Conservation (phyloP, 2,888 invertebrate genomes). For the Netelia melanura region DNA sequence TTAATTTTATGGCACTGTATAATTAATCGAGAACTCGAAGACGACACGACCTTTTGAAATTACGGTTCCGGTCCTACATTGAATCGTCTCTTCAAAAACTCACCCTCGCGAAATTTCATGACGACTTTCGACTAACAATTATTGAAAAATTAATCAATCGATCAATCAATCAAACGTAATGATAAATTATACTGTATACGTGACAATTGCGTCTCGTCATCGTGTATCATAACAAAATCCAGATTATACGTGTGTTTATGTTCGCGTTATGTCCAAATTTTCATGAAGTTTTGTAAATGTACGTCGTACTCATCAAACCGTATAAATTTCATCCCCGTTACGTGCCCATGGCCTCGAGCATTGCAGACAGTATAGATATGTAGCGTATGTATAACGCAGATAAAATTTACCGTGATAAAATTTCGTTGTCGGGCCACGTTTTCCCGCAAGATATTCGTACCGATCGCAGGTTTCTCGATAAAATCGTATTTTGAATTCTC, state of each 20-base stretch:
- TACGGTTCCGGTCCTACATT: not conserved
- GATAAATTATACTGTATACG: no score
- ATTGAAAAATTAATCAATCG: no score
- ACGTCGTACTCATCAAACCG: constrained; percentile 4
- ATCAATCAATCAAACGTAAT: no score
- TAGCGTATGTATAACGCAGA: not conserved
- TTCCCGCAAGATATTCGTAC: constrained; percentile 4
- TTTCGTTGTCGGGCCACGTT: constrained; percentile 12
- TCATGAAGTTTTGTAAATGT: not conserved
- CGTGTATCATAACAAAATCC: not conserved
- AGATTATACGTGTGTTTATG: not conserved
- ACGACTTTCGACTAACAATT: not conserved
- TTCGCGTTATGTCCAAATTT: constrained; percentile 25
- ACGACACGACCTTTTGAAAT: not conserved
- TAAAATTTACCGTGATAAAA: constrained; percentile 53
- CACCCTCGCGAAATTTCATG: not conserved
- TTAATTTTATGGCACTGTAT: constrained; percentile 29
- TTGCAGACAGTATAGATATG: constrained; percentile 11
- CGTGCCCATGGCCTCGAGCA: constrained; percentile 41
- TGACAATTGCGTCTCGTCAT: not conserved
- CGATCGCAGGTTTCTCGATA: not conserved
- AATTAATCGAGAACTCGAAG: constrained; percentile 16
- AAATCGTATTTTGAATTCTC: constrained; percentile 1
- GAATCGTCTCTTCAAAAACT: not conserved
- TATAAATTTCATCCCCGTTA: constrained; percentile 8